Evolutionary conservation across 1,140 invertebrate species (phyloP).

Genomic region (Pogonus chalceus): DNA sequence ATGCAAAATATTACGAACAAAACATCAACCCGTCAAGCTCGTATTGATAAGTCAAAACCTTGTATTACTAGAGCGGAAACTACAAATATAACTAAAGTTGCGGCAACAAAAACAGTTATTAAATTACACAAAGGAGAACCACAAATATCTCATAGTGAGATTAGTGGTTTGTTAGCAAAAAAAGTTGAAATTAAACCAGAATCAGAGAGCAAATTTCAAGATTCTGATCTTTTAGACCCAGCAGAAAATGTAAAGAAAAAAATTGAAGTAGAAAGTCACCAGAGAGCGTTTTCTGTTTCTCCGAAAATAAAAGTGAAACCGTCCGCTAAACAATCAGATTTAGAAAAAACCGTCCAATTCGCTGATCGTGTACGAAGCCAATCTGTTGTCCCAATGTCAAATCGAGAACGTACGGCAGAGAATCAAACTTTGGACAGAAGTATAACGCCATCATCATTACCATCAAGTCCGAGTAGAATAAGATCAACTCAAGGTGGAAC

Average conservation of each 20-base stretch:
- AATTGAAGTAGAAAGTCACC: not conserved
- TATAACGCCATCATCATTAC: constrained; percentile 40
- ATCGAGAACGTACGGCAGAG: constrained; percentile 19
- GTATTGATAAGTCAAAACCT: not conserved
- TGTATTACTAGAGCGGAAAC: not conserved
- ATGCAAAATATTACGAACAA: not conserved
- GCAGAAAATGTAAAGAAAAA: not conserved
- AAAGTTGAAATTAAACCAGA: not conserved
- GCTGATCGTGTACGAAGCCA: constrained; percentile 30
- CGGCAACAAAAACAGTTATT: not conserved
- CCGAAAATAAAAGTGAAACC: constrained; percentile 17
- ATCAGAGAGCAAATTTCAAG: no score
- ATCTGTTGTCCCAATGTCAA: constrained; percentile 27
- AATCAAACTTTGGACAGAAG: constrained; percentile 24
- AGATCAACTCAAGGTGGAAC: constrained; percentile 35
- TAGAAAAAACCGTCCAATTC: constrained; percentile 31
- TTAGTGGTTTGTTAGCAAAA: not conserved
- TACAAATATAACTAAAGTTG: not conserved
- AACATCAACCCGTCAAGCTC: not conserved
- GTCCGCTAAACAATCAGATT: constrained; percentile 22
- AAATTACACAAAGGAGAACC: constrained; percentile 1
- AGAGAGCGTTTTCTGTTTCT: not conserved
- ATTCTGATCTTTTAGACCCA: not conserved
- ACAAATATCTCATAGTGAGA: not conserved
- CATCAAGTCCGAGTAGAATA: constrained; percentile 37